Base-by-base conservation (phyloP, 2,113 vertebrate species). In the Perccottus glenii region DNA sequence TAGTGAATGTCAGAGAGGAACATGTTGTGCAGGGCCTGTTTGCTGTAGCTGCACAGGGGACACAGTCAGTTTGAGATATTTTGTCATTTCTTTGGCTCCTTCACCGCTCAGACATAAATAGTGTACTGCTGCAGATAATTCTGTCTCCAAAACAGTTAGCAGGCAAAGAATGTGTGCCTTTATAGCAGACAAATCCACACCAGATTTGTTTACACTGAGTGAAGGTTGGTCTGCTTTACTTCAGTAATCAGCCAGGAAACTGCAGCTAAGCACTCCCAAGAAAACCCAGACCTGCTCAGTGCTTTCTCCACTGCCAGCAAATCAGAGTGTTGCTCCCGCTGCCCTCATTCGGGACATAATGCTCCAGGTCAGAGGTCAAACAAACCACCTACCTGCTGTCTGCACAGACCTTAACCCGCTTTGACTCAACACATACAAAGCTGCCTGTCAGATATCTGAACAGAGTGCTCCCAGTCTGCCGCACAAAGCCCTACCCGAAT, bases 161-260 rank as follows among this genome's bases (percentile, higher is more conserved):
- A 36, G 9, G 49, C 47, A 7, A 81, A 88, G 75, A 89, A 88
- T 85, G 67, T 19, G 0, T 33, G 67, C 64, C 82, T 86, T 88
- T 80, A 85, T 82, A 49, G 58, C 60, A 78, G 64, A 71, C 75
- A 90, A 86, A 89, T 85, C 69, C 65, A 60, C 72, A 73, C 82
- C 88, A 89, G 75, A 67, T 91, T 84, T 90, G 89, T 91, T 91
- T 90, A 89, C 12, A 32, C 86, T 46, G 53, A 53, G 64, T 67
- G 73, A 27, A 55, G 75, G 70, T 64, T 45, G 75, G 73, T 68
- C 80, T 85, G 85, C 75, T 84, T 78, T 72, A 12, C 75, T 66
- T 89, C 69, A 75, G 80, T 70, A 69, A 87, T 86, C 82, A 82
- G 75, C 49, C 80, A 77, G 81, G 72, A 78, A 80, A 81, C 73